Conservation (phyloP, 2,888 invertebrate genomes). For the Andricus curvator region DNA sequence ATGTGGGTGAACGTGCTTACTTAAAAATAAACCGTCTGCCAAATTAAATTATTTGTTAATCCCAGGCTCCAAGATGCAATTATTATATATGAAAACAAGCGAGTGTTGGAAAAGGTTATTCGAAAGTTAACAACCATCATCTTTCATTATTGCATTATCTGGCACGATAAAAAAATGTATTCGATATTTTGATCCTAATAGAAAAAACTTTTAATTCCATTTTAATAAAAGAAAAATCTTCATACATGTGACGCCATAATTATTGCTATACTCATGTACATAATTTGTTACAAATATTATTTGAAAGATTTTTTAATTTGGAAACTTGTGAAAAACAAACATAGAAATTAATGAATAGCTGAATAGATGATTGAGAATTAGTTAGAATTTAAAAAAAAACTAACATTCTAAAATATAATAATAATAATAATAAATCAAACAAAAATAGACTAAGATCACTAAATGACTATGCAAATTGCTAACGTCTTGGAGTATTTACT, state of each 20-base stretch:
- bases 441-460: neutral
- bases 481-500: conserved; percentile 14
- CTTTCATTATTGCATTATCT: too few relatives aligned
- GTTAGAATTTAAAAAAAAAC: neutral
- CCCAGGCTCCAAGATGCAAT: neutral
- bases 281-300: neutral
- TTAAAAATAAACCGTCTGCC: neutral
- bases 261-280: too few relatives aligned
- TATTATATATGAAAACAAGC: neutral
- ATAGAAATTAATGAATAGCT: neutral
- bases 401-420: neutral
- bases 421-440: neutral
- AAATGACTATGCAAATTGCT: neutral
- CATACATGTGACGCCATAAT: too few relatives aligned
- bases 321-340: neutral
- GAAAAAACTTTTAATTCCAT: too few relatives aligned
- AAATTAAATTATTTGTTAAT: neutral
- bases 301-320: too few relatives aligned
- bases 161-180: too few relatives aligned
- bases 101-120: neutral
- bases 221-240: too few relatives aligned
- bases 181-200: too few relatives aligned
- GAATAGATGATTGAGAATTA: neutral
- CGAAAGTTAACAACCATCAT: neutral
- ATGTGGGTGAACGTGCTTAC: neutral